Evolutionary conservation across 2,797 vertebrate species (phyloP).

Genomic region (Stomatorhinus walkeri): DNA sequence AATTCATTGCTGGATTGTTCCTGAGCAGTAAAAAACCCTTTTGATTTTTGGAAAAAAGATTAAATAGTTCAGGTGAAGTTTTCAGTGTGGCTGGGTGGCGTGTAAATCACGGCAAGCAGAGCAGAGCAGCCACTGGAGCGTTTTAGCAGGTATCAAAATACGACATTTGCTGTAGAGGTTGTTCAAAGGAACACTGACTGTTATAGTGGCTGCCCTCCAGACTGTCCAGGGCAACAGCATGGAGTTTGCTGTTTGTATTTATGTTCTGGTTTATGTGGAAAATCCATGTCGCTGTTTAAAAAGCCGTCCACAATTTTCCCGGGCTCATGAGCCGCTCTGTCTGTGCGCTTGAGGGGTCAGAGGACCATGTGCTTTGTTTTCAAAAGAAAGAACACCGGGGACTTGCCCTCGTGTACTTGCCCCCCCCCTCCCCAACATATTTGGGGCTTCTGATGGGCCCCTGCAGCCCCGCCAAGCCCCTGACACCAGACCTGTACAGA

Average conservation of each 20-base stretch:
- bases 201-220: slow-evolving; percentile 20
- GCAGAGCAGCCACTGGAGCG: background rate
- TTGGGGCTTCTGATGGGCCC: background rate
- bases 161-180: slow-evolving; percentile 13
- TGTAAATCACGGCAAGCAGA: background rate
- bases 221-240: slow-evolving; percentile 18
- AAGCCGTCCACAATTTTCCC: slow-evolving; percentile 10
- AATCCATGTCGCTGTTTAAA: slow-evolving; percentile 25
- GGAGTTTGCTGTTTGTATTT: slow-evolving; percentile 26
- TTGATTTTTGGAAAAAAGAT: background rate
- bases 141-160: slow-evolving; percentile 24
- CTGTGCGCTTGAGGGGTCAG: background rate
- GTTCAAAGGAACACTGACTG: slow-evolving; percentile 28
- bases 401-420: background rate
- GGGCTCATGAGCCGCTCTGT: background rate
- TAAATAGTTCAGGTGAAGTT: background rate
- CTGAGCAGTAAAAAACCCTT: background rate
- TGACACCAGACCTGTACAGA: background rate
- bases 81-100: background rate
- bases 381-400: background rate
- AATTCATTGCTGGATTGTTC: background rate
- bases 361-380: background rate
- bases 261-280: slow-evolving; percentile 28
- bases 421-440: no score
- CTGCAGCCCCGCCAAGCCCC: background rate